These are phyloP conservation scores for Doris montereyensis DNA, from an alignment of 2,888 invertebrate genomes.

Conservation along the genomic window DNA sequence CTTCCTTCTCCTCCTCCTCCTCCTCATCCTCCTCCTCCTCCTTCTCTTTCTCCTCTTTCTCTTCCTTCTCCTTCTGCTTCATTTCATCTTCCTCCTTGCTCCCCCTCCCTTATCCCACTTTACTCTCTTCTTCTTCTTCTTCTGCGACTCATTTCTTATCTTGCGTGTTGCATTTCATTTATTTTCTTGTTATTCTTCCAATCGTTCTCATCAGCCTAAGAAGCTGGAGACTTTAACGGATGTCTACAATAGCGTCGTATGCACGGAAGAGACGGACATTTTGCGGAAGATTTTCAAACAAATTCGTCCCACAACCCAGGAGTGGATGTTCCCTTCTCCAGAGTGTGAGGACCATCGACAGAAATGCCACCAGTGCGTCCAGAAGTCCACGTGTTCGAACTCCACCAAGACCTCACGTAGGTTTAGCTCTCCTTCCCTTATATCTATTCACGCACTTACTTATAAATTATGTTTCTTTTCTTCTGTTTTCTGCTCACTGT, in stretches of 20 bases:
- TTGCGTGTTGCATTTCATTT: too few relatives aligned
- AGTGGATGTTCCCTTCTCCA: conserved; percentile 57
- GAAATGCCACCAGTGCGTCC: conserved; percentile 53
- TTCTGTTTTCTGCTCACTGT: too few relatives aligned
- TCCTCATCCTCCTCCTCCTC: conserved; percentile 6
- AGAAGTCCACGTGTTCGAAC: conserved; percentile 45
- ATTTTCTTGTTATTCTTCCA: too few relatives aligned
- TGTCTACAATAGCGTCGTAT: conserved; percentile 62
- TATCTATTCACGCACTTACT: background rate
- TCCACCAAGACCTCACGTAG: conserved; percentile 16
- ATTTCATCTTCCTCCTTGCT: conserved; percentile 3
- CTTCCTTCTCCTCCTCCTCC: conserved; percentile 4
- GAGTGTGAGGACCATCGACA: conserved; percentile 53
- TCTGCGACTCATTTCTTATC: background rate
- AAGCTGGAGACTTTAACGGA: conserved; percentile 43
- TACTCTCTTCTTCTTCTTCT: background rate
- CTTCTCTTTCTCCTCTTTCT: background rate
- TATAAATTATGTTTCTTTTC: too few relatives aligned
- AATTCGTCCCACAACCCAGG: conserved; percentile 51
- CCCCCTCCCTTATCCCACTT: background rate
- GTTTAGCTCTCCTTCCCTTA: background rate
- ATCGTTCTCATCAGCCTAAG: conserved; percentile 3
- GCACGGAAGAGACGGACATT: conserved; percentile 61
- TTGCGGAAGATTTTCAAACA: conserved; percentile 63
- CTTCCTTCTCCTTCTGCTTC: background rate